phyloP scores from a whole-genome alignment of 2,888 invertebrate species.

The Hypena proboscidalis region DNA sequence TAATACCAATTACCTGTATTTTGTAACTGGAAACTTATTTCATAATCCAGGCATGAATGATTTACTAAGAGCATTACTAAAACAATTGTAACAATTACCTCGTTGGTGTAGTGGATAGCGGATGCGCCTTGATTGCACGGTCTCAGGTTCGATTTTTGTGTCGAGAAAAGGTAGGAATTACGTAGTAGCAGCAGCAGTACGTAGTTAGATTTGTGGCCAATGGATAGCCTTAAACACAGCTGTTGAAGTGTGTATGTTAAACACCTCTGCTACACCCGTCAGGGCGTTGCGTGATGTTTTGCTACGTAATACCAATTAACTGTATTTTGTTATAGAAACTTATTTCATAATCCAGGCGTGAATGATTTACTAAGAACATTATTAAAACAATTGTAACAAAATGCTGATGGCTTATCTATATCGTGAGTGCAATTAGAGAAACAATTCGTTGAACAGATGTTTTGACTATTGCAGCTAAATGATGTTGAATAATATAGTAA shows the following conservation, averaged over 20 bases:
- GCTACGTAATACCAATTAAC: no score
- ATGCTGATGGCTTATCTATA: conserved; percentile 43
- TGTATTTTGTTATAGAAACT: conserved; percentile 16
- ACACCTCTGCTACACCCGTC: no score
- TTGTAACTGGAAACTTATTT: conserved; percentile 28
- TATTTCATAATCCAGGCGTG: conserved; percentile 19
- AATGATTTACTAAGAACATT: conserved; percentile 41
- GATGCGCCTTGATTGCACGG: no score
- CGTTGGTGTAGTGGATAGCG: no score
- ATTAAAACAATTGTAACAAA: conserved; percentile 42
- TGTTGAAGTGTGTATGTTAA: no score
- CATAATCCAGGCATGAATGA: conserved; percentile 28
- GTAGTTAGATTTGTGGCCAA: no score
- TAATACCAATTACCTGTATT: conserved; percentile 10
- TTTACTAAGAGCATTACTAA: conserved; percentile 40
- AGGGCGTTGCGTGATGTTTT: no score
- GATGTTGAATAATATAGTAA: conserved; percentile 32
- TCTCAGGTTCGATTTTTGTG: no score
- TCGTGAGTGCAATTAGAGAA: conserved; percentile 44
- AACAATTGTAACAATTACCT: conserved; percentile 39
- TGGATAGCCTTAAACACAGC: no score
- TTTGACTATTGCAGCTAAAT: conserved; percentile 34
- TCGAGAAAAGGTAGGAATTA: no score
- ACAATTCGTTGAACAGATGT: conserved; percentile 41
- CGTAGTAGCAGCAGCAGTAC: no score